Evolutionary conservation across 2,797 vertebrate genomes (phyloP), one percentile per base, ranked within the genome.

Genomic region (Sebastes flavidus): DNA sequence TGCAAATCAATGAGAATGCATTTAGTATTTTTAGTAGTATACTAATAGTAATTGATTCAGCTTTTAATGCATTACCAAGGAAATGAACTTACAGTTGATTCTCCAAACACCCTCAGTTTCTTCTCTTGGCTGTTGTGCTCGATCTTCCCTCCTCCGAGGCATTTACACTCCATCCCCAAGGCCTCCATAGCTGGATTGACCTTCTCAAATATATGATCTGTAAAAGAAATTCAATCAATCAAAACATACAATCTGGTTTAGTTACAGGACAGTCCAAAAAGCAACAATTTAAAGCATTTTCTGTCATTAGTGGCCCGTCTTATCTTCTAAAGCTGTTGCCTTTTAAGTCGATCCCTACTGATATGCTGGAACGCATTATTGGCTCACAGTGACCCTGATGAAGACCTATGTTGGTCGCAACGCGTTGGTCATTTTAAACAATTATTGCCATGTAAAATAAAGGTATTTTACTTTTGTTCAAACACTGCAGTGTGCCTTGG

Each of bases 131-230:
- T 96, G 89, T 96, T 97, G 88, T 97, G 97, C 70, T 98, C 97
- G 5, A 98, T 97, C 90, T 98, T 98, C 5, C 97, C 97, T 84
- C 97, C 97, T 87, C 97, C 97, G 1, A 97, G 96, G 78, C 97
- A 97, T 75, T 92, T 95, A 83, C 97, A 97, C 81, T 97, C 95
- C 75, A 97, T 93, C 20, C 97, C 97, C 78, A 97, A 88, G 38
- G 95, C 91, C 78, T 97, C 95, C 95, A 98, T 92, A 36, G 96
- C 95, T 2, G 96, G 96, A 38, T 54, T 94, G 72, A 98, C 88
- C 84, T 97, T 97, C 66, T 98, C 97, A 95, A 97, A 97, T 87
- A 98, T 97, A 70, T 98, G 96, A 95, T 97, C 97, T 98, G 90
- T n/a, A 91, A 42, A 42, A 42, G 38, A 42, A 1, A 32, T 4